These are phyloP conservation scores for Schizopygopsis pylzovi DNA, from an alignment of 2,797 vertebrate genomes.

Conservation along the genomic window DNA sequence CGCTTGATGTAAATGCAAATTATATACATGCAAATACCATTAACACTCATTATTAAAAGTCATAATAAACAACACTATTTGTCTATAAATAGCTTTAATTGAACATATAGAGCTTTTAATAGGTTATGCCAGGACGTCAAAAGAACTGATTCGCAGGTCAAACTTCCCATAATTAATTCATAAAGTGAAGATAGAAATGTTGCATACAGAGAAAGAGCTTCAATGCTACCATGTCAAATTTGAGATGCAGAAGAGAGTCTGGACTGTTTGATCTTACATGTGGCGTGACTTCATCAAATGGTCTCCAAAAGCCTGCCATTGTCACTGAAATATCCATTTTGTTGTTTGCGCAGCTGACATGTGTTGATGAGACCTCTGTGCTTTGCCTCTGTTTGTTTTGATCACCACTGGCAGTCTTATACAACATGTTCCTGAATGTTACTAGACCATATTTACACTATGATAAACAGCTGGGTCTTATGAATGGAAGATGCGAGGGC, in stretches of 20 bases:
- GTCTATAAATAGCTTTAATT: neutral
- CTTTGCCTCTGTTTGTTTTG: conserved; percentile 26
- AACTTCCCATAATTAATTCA: neutral
- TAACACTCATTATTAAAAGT: neutral
- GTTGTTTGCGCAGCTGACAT: conserved; percentile 18
- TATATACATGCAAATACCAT: neutral
- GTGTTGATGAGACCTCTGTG: conserved; percentile 22
- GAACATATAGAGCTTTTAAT: neutral
- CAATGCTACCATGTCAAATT: neutral
- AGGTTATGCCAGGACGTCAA: neutral
- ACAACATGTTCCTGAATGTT: conserved; percentile 37
- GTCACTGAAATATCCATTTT: conserved; percentile 20
- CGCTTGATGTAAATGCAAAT: neutral
- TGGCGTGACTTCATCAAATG: neutral
- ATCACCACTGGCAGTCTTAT: conserved; percentile 17
- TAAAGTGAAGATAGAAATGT: neutral
- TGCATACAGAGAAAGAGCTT: neutral
- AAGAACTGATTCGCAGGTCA: neutral
- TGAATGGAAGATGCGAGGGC: neutral
- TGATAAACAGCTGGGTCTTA: conserved; percentile 42
- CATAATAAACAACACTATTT: neutral
- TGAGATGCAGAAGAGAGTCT: neutral
- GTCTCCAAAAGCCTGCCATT: neutral
- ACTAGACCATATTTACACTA: conserved; percentile 28
- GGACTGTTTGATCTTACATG: conserved; percentile 17